These are phyloP conservation scores for Lymantria monacha DNA, from an alignment of 2,888 invertebrate genomes.

Conservation along the genomic window DNA sequence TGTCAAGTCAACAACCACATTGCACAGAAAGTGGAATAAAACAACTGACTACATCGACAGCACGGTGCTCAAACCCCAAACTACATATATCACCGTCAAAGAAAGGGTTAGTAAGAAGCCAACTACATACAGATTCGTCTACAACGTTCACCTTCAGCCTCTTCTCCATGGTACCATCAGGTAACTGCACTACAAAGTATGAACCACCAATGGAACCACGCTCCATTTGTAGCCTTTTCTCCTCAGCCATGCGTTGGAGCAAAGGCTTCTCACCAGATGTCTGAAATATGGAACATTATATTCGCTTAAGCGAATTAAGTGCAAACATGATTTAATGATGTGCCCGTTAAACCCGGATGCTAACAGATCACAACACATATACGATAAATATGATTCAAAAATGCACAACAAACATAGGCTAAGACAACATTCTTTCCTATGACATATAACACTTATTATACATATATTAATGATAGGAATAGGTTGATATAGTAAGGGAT, in stretches of 20 bases:
- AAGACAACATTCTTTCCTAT: no score
- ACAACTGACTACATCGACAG: background rate
- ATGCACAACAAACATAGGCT: no score
- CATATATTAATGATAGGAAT: no score
- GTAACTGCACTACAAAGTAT: conserved; percentile 92
- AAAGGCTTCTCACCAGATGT: conserved; percentile 89
- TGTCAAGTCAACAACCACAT: no score
- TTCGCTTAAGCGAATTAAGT: background rate
- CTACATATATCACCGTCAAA: conserved; percentile 6
- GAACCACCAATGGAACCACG: conserved; percentile 94
- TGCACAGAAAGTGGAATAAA: background rate
- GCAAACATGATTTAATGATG: conserved; percentile 1
- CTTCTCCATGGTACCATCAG: conserved; percentile 95
- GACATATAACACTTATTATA: no score
- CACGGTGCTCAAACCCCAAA: background rate
- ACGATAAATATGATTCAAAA: no score
- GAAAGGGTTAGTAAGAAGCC: conserved; percentile 22
- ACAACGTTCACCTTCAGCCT: conserved; percentile 87
- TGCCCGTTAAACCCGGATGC: conserved; percentile 3
- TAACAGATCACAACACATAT: no score
- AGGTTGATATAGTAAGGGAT: no score
- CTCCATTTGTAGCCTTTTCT: conserved; percentile 94
- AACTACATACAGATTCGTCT: conserved; percentile 38
- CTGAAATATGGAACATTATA: conserved; percentile 41
- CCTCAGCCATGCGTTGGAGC: conserved; percentile 95